Evolutionary conservation across 2,113 vertebrate species (phyloP).

Genomic region (Menidia beryllina): DNA sequence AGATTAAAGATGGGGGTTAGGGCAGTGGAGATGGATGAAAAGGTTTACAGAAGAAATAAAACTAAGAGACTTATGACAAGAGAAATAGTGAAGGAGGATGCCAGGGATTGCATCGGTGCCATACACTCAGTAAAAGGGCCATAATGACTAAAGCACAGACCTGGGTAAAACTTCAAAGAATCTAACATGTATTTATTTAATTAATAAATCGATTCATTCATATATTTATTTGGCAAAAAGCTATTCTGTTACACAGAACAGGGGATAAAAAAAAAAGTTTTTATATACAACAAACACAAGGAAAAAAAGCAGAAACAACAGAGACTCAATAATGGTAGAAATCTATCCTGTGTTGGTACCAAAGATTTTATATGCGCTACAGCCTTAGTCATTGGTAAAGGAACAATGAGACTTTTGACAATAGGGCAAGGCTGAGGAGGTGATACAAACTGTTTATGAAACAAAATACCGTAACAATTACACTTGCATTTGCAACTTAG

Average conservation of each 20-base stretch:
- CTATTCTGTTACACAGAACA: constrained; percentile 49
- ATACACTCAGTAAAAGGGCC: constrained; percentile 42
- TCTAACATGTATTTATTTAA: not conserved
- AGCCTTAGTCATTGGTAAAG: not conserved
- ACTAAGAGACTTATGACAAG: constrained; percentile 46
- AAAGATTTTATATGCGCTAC: too few relatives aligned
- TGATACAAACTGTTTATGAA: not conserved
- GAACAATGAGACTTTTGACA: not conserved
- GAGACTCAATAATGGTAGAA: too few relatives aligned
- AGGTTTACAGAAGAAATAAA: constrained; percentile 57
- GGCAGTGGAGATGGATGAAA: constrained; percentile 37
- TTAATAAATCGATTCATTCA: too few relatives aligned
- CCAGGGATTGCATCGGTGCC: constrained; percentile 56
- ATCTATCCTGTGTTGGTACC: too few relatives aligned
- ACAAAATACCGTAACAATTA: too few relatives aligned
- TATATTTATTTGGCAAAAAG: constrained; percentile 1
- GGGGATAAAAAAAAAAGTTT: constrained; percentile 40
- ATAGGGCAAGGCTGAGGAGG: not conserved
- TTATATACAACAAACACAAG: constrained; percentile 11
- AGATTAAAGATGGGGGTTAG: constrained; percentile 68
- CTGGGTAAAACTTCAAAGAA: constrained; percentile 63
- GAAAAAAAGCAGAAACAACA: constrained; percentile 1
- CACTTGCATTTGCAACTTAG: too few relatives aligned
- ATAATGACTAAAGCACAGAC: constrained; percentile 68
- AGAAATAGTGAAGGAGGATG: constrained; percentile 44